Evolutionary conservation across 1,140 invertebrate species (phyloP), one percentile per base, ranked within the genome.

Genomic region (Druon quercuslanigerum): DNA sequence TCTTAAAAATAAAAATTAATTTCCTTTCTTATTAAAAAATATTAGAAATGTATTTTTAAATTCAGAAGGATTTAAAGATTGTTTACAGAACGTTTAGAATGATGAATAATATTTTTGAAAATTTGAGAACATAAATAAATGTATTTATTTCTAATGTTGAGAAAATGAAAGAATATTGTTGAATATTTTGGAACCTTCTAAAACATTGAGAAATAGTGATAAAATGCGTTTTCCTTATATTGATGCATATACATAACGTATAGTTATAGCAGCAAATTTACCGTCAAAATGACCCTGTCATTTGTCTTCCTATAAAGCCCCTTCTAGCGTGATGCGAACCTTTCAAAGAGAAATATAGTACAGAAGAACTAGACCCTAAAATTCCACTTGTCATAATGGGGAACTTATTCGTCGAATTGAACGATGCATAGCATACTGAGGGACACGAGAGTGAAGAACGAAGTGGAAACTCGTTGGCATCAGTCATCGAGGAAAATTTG

Each of bases 401-500:
- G 14, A 66, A 25, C 60, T 66, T 66, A 66, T 66, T 66, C 33
- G 33, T 16, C 60, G 25, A 66, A 72, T 52, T 19, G 51, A 9
- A 9, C 19, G 52, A 72, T 72, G n/a, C 54, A 70, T 54, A n/a
- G 74, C 6, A 56, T 56, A 54, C 60, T 66, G 76, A 70, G 72
- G 76, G 56, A 50, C 72, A 70, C 33, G 57, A 56, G 79, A 84
- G 81, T 79, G 14, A 66, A 66, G 83, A 87, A 86, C 82, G 81
- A 84, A 88, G 85, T 87, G 83, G 87, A 87, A 88, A 87, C 80
- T 87, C 76, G 40, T 79, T 73, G 80, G 76, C 84, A 88, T 88
- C 82, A 79, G 81, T 88, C 86, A 87, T 88, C 85, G 71, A 73
- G 74, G 74, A 82, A 81, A 87, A 87, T 88, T 86, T 87, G 83